These are phyloP conservation scores for Etheostoma spectabile DNA, from an alignment of 2,113 vertebrate species.

Conservation along the genomic window DNA sequence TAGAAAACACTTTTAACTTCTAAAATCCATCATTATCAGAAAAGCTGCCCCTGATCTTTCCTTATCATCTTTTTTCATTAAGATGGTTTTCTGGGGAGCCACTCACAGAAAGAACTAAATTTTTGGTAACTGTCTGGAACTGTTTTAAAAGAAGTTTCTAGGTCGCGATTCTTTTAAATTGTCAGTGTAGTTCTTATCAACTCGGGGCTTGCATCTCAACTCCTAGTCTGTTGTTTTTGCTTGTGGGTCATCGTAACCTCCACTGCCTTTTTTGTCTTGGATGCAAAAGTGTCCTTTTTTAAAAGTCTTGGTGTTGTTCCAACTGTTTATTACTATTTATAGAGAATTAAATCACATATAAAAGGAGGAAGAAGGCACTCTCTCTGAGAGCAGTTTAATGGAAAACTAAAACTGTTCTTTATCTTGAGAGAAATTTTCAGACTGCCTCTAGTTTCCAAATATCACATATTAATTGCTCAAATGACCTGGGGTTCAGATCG, in stretches of 20 bases:
- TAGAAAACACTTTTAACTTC: background rate
- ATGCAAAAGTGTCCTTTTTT: conserved; percentile 30
- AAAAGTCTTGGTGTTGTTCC: conserved; percentile 26
- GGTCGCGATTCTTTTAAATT: background rate
- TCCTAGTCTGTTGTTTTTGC: background rate
- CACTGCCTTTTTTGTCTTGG: conserved; percentile 7
- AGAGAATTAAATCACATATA: background rate
- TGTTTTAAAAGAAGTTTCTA: background rate
- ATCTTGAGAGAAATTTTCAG: background rate
- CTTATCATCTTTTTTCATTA: background rate
- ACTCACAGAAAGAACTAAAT: background rate
- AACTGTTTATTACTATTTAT: background rate
- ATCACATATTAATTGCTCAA: background rate
- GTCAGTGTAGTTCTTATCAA: background rate
- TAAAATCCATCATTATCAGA: background rate
- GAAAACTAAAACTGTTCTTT: background rate
- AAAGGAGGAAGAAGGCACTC: background rate
- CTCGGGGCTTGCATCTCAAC: background rate
- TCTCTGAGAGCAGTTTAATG: background rate
- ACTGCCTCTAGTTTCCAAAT: conserved; percentile 11
- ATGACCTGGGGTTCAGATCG: conserved; percentile 18
- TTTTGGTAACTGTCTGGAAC: background rate
- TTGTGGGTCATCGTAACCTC: background rate
- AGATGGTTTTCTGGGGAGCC: background rate
- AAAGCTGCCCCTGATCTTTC: background rate